Conservation (phyloP, 1,140 invertebrate genomes). For the Cotesia glomerata region DNA sequence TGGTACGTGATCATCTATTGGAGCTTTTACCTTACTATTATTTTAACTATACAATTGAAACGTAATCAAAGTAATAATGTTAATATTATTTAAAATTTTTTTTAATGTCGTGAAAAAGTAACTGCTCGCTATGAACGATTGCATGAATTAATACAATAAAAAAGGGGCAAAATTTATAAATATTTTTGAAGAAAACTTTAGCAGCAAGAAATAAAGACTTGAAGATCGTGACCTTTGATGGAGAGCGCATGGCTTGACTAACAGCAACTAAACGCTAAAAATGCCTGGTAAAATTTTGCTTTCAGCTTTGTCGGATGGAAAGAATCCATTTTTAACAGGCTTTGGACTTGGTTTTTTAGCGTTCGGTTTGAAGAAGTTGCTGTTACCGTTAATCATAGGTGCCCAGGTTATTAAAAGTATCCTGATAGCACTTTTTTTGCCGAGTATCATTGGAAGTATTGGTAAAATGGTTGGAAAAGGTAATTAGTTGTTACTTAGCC, state of each 20-base stretch:
- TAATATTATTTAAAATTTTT: too few relatives aligned
- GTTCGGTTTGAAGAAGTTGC: slow-evolving; percentile 79
- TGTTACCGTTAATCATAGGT: slow-evolving; percentile 78
- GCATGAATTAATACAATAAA: too few relatives aligned
- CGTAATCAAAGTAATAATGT: too few relatives aligned
- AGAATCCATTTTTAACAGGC: slow-evolving; percentile 72
- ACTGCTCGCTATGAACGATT: too few relatives aligned
- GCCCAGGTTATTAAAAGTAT: slow-evolving; percentile 81
- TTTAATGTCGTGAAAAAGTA: too few relatives aligned
- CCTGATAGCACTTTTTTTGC: slow-evolving; percentile 79
- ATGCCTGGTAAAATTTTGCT: slow-evolving; percentile 57
- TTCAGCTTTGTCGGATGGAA: slow-evolving; percentile 63
- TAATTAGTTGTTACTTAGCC: slow-evolving; percentile 42
- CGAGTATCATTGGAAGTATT: slow-evolving; percentile 79
- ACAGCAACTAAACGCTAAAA: slow-evolving; percentile 53
- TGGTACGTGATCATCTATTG: too few relatives aligned
- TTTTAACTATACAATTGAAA: too few relatives aligned
- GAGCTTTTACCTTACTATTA: too few relatives aligned
- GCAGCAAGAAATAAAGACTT: neutral
- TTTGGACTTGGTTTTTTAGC: slow-evolving; percentile 76
- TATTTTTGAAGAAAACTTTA: neutral
- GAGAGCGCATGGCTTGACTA: slow-evolving; percentile 57
- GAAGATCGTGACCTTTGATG: neutral
- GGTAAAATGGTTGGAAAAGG: slow-evolving; percentile 84
- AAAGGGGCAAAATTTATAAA: neutral